Percentiles rank a stretch among this genome's conserved stretches.
phyloP scores from a whole-genome alignment of 2,888 invertebrate genomes.

The Stegana nigrithorax region DNA sequence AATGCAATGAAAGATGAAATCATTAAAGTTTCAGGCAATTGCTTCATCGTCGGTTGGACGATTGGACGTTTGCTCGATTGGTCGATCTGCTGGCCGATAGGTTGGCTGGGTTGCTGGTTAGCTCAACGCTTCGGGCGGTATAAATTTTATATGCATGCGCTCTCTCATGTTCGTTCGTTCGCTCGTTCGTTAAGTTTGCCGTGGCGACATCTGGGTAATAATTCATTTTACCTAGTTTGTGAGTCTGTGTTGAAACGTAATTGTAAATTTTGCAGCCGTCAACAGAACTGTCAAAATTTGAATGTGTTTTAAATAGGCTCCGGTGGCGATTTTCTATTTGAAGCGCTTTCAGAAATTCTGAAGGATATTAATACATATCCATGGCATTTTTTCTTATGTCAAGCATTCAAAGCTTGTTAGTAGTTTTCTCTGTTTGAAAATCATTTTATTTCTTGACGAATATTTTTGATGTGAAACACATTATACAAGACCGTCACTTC shows the following conservation, averaged over 20 bases:
- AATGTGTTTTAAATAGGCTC: slow-evolving; percentile 18
- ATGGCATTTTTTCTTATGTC: too few species aligned
- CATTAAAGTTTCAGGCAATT: slow-evolving; percentile 58
- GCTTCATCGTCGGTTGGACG: slow-evolving; percentile 23
- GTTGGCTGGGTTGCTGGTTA: slow-evolving; percentile 15
- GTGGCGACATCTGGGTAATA: slow-evolving; percentile 7
- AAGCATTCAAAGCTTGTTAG: too few species aligned
- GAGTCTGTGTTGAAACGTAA: slow-evolving; percentile 11
- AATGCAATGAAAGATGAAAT: slow-evolving; percentile 65
- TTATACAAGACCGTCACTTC: too few species aligned
- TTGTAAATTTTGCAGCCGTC: slow-evolving; percentile 22
- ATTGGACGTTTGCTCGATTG: slow-evolving; percentile 15
- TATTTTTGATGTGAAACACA: too few species aligned
- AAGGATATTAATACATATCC: too few species aligned
- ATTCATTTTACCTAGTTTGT: slow-evolving; percentile 1
- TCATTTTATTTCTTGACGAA: too few species aligned
- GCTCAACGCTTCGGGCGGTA: slow-evolving; percentile 17
- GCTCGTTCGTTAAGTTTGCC: neutral
- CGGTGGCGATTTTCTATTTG: too few species aligned
- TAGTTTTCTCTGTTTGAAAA: too few species aligned
- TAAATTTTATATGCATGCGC: slow-evolving; percentile 15
- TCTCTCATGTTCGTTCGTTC: neutral
- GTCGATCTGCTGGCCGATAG: slow-evolving; percentile 6
- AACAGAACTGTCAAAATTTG: slow-evolving; percentile 27
- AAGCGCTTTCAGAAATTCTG: too few species aligned